These are phyloP conservation scores for Vireo altiloquus DNA, from an alignment of 2,113 vertebrate genomes.

Conservation along the genomic window DNA sequence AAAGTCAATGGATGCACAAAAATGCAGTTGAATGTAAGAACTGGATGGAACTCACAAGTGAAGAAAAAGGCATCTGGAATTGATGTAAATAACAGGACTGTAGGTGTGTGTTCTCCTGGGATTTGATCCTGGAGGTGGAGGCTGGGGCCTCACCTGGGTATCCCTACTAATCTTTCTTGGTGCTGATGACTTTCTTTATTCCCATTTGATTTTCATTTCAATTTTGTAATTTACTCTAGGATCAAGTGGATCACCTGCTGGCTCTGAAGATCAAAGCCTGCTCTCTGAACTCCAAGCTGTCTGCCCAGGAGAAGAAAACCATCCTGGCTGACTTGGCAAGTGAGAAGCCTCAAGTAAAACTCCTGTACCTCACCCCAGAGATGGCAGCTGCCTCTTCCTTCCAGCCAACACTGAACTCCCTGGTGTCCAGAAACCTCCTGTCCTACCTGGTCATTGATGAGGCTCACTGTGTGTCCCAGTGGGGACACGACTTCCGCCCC, in stretches of 20 bases:
- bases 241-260: constrained; percentile 89
- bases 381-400: constrained; percentile 91
- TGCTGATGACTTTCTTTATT: neutral
- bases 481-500: constrained; percentile 96
- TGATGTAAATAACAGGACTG: neutral
- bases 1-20: neutral
- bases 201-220: neutral
- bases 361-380: constrained; percentile 95
- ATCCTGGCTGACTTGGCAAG: constrained; percentile 84
- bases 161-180: neutral
- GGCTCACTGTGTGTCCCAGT: constrained; percentile 97
- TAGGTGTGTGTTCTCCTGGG: neutral
- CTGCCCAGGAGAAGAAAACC: constrained; percentile 76
- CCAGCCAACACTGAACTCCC: constrained; percentile 81
- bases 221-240: constrained; percentile 66
- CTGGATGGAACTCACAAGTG: neutral
- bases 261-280: constrained; percentile 84
- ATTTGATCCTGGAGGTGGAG: neutral
- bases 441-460: constrained; percentile 92
- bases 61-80: neutral
- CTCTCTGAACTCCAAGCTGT: constrained; percentile 92
- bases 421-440: constrained; percentile 82
- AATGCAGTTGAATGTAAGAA: neutral
- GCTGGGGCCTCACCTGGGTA: neutral
- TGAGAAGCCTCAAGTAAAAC: constrained; percentile 83